Percentiles rank a stretch among this genome's conserved stretches.
Evolutionary conservation across 2,113 vertebrate genomes (phyloP).

Genomic region (Chionomys nivalis): DNA sequence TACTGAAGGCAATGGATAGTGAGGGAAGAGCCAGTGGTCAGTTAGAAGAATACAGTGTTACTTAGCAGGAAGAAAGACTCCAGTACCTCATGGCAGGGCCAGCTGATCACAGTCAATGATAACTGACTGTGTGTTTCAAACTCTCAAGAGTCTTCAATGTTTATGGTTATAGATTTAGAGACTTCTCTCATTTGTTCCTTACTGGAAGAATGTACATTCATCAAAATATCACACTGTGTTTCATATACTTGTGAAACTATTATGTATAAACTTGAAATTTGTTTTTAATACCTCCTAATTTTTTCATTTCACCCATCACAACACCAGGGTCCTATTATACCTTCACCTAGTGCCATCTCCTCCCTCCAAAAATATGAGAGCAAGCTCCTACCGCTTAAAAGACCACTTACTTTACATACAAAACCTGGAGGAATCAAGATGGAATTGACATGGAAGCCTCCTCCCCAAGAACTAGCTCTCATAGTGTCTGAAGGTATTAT

Average conservation of each 20-base stretch:
- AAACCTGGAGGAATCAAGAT: not conserved
- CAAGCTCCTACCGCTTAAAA: not conserved
- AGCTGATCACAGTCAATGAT: not conserved
- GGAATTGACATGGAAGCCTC: not conserved
- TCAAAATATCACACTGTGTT: not conserved
- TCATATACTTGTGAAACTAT: not conserved
- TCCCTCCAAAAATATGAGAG: not conserved
- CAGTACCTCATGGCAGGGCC: not conserved
- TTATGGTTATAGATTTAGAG: not conserved
- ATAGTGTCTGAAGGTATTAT: not conserved
- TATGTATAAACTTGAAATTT: not conserved
- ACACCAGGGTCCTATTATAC: not conserved
- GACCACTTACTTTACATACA: not conserved
- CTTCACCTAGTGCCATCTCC: not conserved
- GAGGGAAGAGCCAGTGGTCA: not conserved
- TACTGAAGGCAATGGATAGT: not conserved
- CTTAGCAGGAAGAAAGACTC: rapidly evolving
- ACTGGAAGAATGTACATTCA: no score
- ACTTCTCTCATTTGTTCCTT: not conserved
- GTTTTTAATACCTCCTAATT: not conserved
- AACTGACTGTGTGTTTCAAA: not conserved
- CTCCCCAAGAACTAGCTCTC: no score
- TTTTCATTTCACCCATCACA: not conserved
- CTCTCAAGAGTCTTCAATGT: not conserved
- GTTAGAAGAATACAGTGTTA: rapidly evolving